Base-by-base conservation (phyloP, 1,140 invertebrate genomes). In the Drosophila albomicans region DNA sequence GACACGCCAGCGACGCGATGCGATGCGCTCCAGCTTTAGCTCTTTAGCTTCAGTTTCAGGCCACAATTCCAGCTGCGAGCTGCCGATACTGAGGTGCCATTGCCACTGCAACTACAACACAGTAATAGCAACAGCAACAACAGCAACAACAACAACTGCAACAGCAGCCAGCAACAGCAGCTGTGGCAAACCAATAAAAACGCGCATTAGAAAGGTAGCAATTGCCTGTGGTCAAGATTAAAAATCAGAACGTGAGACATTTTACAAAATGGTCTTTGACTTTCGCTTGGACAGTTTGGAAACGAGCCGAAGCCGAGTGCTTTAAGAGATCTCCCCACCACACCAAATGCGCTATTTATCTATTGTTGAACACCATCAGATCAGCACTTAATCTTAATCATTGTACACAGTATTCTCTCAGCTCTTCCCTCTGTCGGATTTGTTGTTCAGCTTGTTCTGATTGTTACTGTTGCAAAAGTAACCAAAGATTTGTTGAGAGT, bases 181-280 rank as follows among this genome's bases (percentile, higher is more conserved):
- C 71, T 72, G 81, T 81, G 78, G 71, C 75, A 81, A 52, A 46
- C 79, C 82, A 86, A 86, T 86, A 86, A 86, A 86, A 87, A 86
- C 75, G 71, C 79, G 82, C 82, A 86, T 86, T 86, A 86, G 82
- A 86, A 86, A 86, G 82, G 82, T 87, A 87, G 82, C 82, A 86
- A 86, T 86, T 86, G 82, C 82, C 66, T 70, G 78, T 74, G 64
- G 79, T 86, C 79, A 82, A 86, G 82, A 87, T 86, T 87, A 72
- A 79, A 86, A 87, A 86, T 85, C 79, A 87, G 82, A 86, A 87
- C 82, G 82, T 86, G 82, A 86, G 82, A 86, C 79, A 86, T 75
- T 86, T 82, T 87, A 70, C 75, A 81, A 78, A 63, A 75, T 73
- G 62, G 59, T 72, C 68, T 58, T 72, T 65, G 74, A 75, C 72